Conservation (phyloP, 2,888 invertebrate species). For the Barypeithes pellucidus region DNA sequence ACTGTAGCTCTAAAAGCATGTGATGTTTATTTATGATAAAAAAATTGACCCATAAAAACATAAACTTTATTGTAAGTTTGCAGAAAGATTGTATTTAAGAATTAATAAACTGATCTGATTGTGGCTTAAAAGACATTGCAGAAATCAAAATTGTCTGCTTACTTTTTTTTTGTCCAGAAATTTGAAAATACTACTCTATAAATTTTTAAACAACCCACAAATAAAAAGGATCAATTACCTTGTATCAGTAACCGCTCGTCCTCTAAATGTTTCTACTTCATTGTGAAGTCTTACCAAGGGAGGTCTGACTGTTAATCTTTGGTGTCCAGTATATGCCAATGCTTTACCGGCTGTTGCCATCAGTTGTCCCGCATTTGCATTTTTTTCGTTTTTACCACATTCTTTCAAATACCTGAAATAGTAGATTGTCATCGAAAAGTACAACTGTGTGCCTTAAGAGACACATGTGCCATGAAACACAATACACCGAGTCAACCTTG, state of each 20-base stretch:
- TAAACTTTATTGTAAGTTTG: no score
- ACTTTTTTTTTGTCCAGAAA: no score
- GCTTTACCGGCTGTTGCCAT: conserved; percentile 90
- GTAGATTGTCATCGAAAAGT: not conserved
- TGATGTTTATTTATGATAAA: not conserved
- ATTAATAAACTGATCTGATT: no score
- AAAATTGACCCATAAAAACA: no score
- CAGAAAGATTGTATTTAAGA: no score
- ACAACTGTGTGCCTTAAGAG: not conserved
- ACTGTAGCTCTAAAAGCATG: conserved; percentile 70
- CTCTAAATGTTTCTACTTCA: conserved; percentile 97
- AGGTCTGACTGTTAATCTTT: conserved; percentile 88
- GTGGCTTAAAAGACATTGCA: no score
- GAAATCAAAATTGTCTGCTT: no score
- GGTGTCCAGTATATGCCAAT: conserved; percentile 80
- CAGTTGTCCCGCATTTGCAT: conserved; percentile 89
- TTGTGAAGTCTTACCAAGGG: conserved; percentile 93
- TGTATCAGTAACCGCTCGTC: conserved; percentile 95
- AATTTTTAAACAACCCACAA: conserved; percentile 11
- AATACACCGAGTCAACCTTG: not conserved
- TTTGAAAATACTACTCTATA: no score
- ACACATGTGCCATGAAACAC: not conserved
- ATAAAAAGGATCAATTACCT: conserved; percentile 65
- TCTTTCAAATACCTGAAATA: conserved; percentile 84
- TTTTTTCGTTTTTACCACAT: conserved; percentile 90